Conservation (phyloP, 2,797 vertebrate species). For the Hoplostethus mediterraneus region DNA sequence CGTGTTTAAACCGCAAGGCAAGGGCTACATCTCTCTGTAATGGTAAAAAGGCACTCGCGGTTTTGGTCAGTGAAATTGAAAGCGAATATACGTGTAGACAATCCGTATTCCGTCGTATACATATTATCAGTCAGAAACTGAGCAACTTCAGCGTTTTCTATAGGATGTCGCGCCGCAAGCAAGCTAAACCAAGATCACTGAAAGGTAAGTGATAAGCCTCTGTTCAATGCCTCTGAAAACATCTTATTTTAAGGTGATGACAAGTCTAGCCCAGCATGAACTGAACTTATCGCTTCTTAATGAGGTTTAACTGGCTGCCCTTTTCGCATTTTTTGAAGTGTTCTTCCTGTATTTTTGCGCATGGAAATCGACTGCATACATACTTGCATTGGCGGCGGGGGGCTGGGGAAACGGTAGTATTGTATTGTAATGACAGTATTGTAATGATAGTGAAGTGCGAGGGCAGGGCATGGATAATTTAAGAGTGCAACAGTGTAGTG, state of each 20-base stretch:
- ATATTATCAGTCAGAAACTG: conserved; percentile 91
- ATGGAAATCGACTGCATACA: conserved; percentile 54
- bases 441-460: conserved; percentile 48
- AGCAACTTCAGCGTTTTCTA: conserved; percentile 95
- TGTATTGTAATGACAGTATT: conserved; percentile 32
- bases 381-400: conserved; percentile 28
- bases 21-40: conserved; percentile 75
- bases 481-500: conserved; percentile 66
- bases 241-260: conserved; percentile 57
- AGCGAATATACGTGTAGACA: conserved; percentile 64
- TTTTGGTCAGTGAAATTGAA: conserved; percentile 68
- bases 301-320: conserved; percentile 49
- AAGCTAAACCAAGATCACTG: conserved; percentile 99
- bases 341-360: conserved; percentile 63
- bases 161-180: conserved; percentile 99
- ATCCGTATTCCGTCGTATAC: conserved; percentile 64
- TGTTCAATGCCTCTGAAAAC: conserved; percentile 68
- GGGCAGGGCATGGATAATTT: conserved; percentile 40
- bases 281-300: conserved; percentile 52
- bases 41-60: conserved; percentile 72
- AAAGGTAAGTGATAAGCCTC: conserved; percentile 92
- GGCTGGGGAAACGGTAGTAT: conserved; percentile 31
- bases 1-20: conserved; percentile 68
- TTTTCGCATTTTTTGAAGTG: conserved; percentile 58
- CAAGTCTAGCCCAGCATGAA: conserved; percentile 59